Evolutionary conservation across 2,113 vertebrate genomes (phyloP), one percentile per base, ranked within the genome.

Genomic region (Rostratula benghalensis): DNA sequence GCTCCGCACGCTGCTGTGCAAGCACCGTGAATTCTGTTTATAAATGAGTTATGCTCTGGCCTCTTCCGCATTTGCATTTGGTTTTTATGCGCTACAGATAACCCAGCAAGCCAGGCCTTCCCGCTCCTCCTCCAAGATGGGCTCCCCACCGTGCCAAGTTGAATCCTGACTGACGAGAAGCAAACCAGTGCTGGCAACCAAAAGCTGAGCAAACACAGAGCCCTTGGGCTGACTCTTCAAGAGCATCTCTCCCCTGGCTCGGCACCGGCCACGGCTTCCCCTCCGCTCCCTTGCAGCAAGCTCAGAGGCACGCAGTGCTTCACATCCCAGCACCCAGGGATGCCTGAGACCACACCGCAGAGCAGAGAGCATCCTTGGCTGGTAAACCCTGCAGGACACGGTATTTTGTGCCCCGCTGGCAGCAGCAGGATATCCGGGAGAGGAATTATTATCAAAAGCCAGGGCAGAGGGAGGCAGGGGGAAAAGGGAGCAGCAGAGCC

Each of bases 1-100:
- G 95, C 95, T 93, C 51, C 1, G 0, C 76, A 86, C 63, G 24
- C 68, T 70, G 93, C 90, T 94, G 95, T 83, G 94, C 90, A 83
- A 96, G 83, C 83, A 77, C 90, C 6, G 9, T 92, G 87, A 85
- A 71, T 85, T 90, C 82, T 86, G 88, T 75, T 94, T 88, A 86
- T 86, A 95, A 94, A 91, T 95, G 95, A 96, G 83, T 84, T 95
- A 83, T 19, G 76, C 83, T 93, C 90, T 78, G 92, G 86, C 90
- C 95, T 89, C 88, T 64, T 39, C 88, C 85, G 56, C 76, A 92
- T 92, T 87, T 92, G 88, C 94, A 89, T 95, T 86, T 68, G 76
- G 63, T 50, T 89, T 92, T 85, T 75, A 83, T 78, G 86, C 6
- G 1, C 67, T 92, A 67, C 46, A 51, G 92, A 95, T 35, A 93